Evolutionary conservation across 1,140 invertebrate species (phyloP).

Genomic region (Scaptomyza hsui): DNA sequence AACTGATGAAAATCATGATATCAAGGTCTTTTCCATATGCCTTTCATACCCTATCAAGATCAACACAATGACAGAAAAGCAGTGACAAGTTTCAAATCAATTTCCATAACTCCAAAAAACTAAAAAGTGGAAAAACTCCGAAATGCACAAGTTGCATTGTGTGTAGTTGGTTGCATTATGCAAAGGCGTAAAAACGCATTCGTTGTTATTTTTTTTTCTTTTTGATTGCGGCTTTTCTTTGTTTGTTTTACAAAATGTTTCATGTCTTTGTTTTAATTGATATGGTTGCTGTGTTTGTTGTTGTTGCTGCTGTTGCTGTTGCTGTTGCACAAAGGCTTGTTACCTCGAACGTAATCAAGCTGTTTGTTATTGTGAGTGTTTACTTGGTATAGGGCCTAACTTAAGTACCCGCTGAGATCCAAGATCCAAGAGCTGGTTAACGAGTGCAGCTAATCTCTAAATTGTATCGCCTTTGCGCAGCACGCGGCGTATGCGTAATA

Average conservation of each 20-base stretch:
- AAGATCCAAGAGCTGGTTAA: conserved; percentile 1
- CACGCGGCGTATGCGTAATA: conserved; percentile 53
- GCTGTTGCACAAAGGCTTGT: conserved; percentile 23
- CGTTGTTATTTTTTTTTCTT: neutral
- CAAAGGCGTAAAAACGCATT: conserved; percentile 35
- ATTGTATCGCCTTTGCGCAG: conserved; percentile 4
- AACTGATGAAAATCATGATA: conserved; percentile 15
- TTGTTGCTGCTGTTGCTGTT: conserved; percentile 16
- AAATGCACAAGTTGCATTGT: conserved; percentile 32
- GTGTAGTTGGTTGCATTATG: conserved; percentile 50
- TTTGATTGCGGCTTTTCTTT: conserved; percentile 24
- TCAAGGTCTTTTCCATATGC: conserved; percentile 20
- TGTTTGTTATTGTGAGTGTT: conserved; percentile 30
- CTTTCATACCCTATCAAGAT: conserved; percentile 12
- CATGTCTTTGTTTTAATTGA: conserved; percentile 47
- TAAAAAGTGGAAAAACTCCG: conserved; percentile 2
- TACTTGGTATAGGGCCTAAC: conserved; percentile 2
- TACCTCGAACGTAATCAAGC: conserved; percentile 39
- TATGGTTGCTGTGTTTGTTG: conserved; percentile 12
- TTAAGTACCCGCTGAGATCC: conserved; percentile 16
- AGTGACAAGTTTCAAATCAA: conserved; percentile 31
- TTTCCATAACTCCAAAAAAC: conserved; percentile 48
- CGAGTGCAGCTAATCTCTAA: conserved; percentile 4
- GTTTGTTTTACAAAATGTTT: conserved; percentile 20
- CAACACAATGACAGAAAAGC: conserved; percentile 38